These are phyloP conservation scores for Luperina testacea DNA, from an alignment of 2,888 invertebrate species.

Conservation along the genomic window DNA sequence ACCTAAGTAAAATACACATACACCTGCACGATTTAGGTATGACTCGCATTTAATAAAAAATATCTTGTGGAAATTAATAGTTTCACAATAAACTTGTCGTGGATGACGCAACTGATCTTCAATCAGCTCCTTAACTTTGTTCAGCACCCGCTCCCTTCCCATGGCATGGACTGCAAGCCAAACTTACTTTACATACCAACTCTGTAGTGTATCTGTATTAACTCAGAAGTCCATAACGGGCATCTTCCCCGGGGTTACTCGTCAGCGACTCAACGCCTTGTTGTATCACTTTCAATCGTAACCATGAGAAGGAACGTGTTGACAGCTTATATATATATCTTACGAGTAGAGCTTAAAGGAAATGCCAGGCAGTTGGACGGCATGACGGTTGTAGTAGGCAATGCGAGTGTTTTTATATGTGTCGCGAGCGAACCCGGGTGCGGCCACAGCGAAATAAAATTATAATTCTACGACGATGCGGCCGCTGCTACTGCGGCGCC, in stretches of 20 bases:
- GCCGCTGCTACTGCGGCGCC: constrained; percentile 35
- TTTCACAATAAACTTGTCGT: constrained; percentile 4
- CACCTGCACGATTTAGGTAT: constrained; percentile 26
- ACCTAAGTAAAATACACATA: not conserved
- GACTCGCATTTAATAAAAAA: constrained; percentile 16
- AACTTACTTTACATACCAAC: not conserved
- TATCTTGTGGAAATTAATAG: not conserved
- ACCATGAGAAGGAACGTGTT: constrained; percentile 27
- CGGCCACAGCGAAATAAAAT: constrained; percentile 26
- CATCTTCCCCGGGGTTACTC: not conserved
- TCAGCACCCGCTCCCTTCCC: not conserved
- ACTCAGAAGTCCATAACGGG: not conserved
- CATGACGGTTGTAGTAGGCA: not conserved
- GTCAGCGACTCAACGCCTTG: not conserved
- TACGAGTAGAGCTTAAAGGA: constrained; percentile 4
- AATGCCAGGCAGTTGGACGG: constrained; percentile 9
- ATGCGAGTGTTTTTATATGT: constrained; percentile 22
- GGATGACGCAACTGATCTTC: constrained; percentile 5
- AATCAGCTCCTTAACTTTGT: not conserved
- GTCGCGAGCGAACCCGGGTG: constrained; percentile 30
- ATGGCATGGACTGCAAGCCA: not conserved
- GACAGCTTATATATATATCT: constrained; percentile 43
- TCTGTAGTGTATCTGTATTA: not conserved
- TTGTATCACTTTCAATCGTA: constrained; percentile 18
- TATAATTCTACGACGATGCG: constrained; percentile 40